These are phyloP conservation scores for Cardinalis cardinalis DNA, from an alignment of 2,113 vertebrate genomes.

Conservation along the genomic window DNA sequence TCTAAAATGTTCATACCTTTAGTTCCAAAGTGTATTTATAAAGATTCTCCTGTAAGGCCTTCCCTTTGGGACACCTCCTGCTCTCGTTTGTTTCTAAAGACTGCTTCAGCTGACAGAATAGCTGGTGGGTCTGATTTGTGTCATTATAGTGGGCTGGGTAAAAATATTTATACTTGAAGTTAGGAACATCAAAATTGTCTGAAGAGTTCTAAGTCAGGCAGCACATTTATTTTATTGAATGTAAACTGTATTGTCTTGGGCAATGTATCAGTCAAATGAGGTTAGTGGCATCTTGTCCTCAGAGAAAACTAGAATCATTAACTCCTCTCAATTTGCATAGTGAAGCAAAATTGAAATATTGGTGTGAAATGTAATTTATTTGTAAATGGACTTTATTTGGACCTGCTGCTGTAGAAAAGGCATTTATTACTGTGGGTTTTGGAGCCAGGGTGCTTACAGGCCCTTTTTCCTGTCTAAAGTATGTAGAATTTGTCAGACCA, in stretches of 20 bases:
- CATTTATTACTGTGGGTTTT: not conserved
- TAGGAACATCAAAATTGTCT: not conserved
- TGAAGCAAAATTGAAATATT: not conserved
- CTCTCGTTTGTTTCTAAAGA: not conserved
- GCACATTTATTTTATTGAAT: not conserved
- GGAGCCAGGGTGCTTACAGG: accelerated
- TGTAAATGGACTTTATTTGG: not conserved
- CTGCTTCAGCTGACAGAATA: not conserved
- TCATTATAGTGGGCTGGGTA: not conserved
- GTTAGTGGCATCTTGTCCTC: not conserved
- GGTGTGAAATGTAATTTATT: not conserved
- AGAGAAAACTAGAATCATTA: not conserved
- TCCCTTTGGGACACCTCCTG: accelerated
- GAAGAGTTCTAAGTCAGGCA: not conserved
- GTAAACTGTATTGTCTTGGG: not conserved
- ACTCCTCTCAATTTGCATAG: not conserved
- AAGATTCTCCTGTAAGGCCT: not conserved
- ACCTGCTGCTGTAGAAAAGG: not conserved
- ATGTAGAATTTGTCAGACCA: not conserved
- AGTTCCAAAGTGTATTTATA: not conserved
- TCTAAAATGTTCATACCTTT: not conserved
- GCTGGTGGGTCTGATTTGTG: not conserved
- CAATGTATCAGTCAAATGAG: not conserved
- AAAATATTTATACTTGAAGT: not conserved
- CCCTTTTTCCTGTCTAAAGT: not conserved